A percentile compares a stretch with the other conserved stretches of the same genome.
phyloP scores from a whole-genome alignment of 2,888 invertebrate species.

The Branchellion lobata region DNA sequence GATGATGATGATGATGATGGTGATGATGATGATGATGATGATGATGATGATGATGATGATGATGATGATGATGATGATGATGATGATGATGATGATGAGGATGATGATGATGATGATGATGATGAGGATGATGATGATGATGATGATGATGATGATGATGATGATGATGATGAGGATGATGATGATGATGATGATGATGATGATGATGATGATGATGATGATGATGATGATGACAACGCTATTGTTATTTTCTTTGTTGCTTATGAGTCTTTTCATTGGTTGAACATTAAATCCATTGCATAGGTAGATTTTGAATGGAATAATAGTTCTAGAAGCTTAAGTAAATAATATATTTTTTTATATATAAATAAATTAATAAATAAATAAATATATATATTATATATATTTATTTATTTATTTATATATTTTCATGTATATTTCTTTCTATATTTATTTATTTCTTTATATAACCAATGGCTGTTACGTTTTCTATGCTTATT shows the following conservation, averaged over 20 bases:
- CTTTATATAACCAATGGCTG: no score
- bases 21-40: slow-evolving; percentile 36
- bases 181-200: slow-evolving; percentile 31
- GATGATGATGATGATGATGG: slow-evolving; percentile 36
- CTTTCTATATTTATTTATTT: no score
- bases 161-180: not conserved
- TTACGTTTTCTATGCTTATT: no score
- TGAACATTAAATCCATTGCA: no score
- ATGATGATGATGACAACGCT: slow-evolving; percentile 21
- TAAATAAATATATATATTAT: no score
- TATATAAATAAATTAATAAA: no score
- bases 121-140: slow-evolving; percentile 17
- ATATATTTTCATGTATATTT: no score
- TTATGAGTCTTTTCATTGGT: not conserved
- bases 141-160: slow-evolving; percentile 2
- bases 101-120: slow-evolving; percentile 22
- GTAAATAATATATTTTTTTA: no score
- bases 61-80: slow-evolving; percentile 28
- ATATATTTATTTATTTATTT: no score
- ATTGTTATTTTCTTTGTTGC: slow-evolving; percentile 27
- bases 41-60: slow-evolving; percentile 40
- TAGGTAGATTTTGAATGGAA: no score
- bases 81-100: slow-evolving; percentile 32
- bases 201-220: slow-evolving; percentile 22
- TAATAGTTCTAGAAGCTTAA: no score